Evolutionary conservation across 2,888 invertebrate species (phyloP).

Genomic region (Parapristionchus giblindavisi): DNA sequence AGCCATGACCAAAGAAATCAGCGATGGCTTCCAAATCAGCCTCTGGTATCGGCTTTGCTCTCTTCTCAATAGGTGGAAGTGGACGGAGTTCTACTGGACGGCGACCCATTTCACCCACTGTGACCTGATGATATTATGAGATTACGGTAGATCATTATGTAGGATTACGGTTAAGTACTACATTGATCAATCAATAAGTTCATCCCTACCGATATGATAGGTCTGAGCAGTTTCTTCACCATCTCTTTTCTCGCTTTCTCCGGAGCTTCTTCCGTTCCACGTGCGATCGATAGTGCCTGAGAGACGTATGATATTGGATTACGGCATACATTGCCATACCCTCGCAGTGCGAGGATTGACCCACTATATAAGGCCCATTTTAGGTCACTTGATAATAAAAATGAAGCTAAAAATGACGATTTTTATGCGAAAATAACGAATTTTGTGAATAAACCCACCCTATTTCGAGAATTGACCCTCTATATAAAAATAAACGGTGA

Average conservation of each 20-base stretch:
- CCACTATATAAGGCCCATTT: no score
- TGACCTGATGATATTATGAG: conserved; percentile 7
- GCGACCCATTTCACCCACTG: conserved; percentile 26
- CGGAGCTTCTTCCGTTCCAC: conserved; percentile 13
- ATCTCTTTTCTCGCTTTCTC: conserved; percentile 38
- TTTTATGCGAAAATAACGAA: no score
- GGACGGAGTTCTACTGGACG: conserved; percentile 37
- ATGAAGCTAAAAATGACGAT: no score
- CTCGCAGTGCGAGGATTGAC: no score
- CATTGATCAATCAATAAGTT: not conserved
- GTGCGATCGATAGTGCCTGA: conserved; percentile 17
- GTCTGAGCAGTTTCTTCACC: conserved; percentile 39
- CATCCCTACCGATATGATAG: conserved; percentile 36
- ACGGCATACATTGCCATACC: no score
- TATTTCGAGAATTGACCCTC: no score
- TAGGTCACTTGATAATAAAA: no score
- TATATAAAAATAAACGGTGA: no score
- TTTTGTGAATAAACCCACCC: no score
- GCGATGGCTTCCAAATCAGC: conserved; percentile 17
- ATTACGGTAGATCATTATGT: not conserved
- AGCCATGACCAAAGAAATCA: conserved; percentile 35
- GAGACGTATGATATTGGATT: not conserved
- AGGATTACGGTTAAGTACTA: not conserved
- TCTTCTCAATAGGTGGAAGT: conserved; percentile 39
- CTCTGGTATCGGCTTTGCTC: conserved; percentile 11